Evolutionary conservation across 2,113 vertebrate species (phyloP).

Genomic region (Cervus canadensis): DNA sequence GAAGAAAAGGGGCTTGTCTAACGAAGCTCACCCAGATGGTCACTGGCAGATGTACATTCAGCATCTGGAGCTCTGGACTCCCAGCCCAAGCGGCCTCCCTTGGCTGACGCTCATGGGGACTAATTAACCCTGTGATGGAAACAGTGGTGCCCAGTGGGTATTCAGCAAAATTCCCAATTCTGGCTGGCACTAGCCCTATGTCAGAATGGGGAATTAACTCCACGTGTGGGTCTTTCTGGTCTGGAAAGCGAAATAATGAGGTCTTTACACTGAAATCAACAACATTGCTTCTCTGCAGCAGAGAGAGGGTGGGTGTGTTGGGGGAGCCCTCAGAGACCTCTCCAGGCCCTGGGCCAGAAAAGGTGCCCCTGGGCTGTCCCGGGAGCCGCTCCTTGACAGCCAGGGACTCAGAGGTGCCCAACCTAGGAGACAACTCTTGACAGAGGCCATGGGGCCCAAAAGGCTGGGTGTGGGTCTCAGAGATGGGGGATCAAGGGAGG

Average conservation of each 20-base stretch:
- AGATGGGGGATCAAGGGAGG: background rate
- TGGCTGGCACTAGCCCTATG: constrained; percentile 18
- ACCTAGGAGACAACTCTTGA: background rate
- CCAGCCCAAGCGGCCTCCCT: background rate
- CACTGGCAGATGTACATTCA: background rate
- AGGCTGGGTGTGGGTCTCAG: background rate
- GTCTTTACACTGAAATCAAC: constrained; percentile 31
- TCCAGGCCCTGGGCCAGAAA: background rate
- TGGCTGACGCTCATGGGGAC: constrained; percentile 36
- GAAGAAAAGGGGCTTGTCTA: background rate
- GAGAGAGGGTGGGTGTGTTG: background rate
- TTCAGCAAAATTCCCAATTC: background rate
- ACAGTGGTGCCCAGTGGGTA: constrained; percentile 31
- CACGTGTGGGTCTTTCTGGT: constrained; percentile 10
- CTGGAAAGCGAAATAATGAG: constrained; percentile 37
- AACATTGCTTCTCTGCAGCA: background rate
- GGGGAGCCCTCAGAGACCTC: background rate
- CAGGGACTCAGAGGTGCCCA: background rate
- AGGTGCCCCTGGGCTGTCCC: background rate
- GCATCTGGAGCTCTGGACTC: background rate
- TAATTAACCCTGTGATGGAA: constrained; percentile 62
- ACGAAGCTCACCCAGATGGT: background rate
- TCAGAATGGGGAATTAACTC: constrained; percentile 38
- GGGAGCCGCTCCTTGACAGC: background rate
- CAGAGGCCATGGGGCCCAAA: background rate